A percentile compares a stretch with the other conserved stretches of the same genome.
Evolutionary conservation across 2,888 invertebrate genomes (phyloP).

Genomic region (Alcis repandata): DNA sequence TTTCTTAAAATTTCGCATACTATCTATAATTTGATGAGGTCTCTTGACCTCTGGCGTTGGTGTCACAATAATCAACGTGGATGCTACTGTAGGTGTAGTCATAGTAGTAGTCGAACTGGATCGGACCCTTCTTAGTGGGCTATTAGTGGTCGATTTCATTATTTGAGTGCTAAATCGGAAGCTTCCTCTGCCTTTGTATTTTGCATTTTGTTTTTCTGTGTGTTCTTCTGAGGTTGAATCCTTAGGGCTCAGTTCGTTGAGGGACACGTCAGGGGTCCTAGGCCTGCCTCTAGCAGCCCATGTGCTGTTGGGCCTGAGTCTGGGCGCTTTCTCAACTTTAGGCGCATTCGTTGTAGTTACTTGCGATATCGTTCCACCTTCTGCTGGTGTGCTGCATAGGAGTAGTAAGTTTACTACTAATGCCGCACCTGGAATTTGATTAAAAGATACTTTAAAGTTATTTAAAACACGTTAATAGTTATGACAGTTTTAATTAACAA

Average conservation of each 20-base stretch:
- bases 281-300: slow-evolving; percentile 61
- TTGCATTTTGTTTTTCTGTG: slow-evolving; percentile 76
- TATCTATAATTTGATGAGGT: slow-evolving; percentile 73
- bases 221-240: slow-evolving; percentile 77
- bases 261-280: slow-evolving; percentile 70
- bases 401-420: slow-evolving; percentile 81
- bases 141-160: slow-evolving; percentile 66
- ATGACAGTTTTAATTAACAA: too few species aligned
- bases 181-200: slow-evolving; percentile 81
- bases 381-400: slow-evolving; percentile 71
- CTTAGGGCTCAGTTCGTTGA: slow-evolving; percentile 78
- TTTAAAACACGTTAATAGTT: too few species aligned
- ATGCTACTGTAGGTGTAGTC: slow-evolving; percentile 59
- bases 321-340: slow-evolving; percentile 64
- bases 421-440: slow-evolving; percentile 76
- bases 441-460: not conserved
- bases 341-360: slow-evolving; percentile 66
- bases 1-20: slow-evolving; percentile 74
- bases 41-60: slow-evolving; percentile 79
- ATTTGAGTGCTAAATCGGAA: slow-evolving; percentile 65
- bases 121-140: slow-evolving; percentile 57
- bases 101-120: slow-evolving; percentile 53
- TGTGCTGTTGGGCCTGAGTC: slow-evolving; percentile 56
- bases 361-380: slow-evolving; percentile 68
- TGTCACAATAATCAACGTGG: slow-evolving; percentile 72